Conservation (phyloP, 2,888 invertebrate species). For the Ligdia adustata region DNA sequence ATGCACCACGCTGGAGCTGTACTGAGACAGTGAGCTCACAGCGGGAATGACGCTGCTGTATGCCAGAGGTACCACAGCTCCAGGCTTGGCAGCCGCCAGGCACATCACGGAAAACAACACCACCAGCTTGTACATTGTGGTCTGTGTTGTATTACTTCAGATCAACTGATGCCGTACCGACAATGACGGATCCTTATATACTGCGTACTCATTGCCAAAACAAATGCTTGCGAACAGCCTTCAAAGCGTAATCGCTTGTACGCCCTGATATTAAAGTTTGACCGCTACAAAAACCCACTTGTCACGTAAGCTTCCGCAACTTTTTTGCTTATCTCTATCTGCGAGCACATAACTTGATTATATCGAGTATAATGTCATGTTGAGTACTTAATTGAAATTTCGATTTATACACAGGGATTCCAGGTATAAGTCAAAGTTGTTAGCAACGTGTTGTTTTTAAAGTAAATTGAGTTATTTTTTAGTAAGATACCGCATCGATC, state of each 20-base stretch:
- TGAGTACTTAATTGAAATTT: too few relatives aligned
- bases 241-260: slow-evolving; percentile 44
- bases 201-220: slow-evolving; percentile 49
- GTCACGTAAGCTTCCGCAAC: slow-evolving; percentile 33
- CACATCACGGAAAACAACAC: slow-evolving; percentile 85
- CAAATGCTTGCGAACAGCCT: slow-evolving; percentile 67
- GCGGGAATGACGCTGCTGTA: slow-evolving; percentile 62
- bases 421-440: too few relatives aligned
- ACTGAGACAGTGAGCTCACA: slow-evolving; percentile 52
- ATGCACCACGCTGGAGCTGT: slow-evolving; percentile 60
- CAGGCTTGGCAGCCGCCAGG: slow-evolving; percentile 82
- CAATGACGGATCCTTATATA: slow-evolving; percentile 67
- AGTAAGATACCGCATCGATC: too few relatives aligned
- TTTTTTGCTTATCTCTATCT: slow-evolving; percentile 19
- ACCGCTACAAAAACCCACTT: slow-evolving; percentile 20
- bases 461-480: too few relatives aligned
- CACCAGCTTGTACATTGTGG: slow-evolving; percentile 82
- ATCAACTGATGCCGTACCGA: slow-evolving; percentile 68
- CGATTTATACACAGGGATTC: too few relatives aligned
- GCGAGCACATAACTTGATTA: slow-evolving; percentile 5
- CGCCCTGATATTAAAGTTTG: slow-evolving; percentile 26
- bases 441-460: too few relatives aligned
- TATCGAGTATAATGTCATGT: too few relatives aligned
- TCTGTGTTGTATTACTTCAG: slow-evolving; percentile 69
- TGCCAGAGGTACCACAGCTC: slow-evolving; percentile 53